Conservation (phyloP, 2,113 vertebrate species). For the Cottus gobio region DNA sequence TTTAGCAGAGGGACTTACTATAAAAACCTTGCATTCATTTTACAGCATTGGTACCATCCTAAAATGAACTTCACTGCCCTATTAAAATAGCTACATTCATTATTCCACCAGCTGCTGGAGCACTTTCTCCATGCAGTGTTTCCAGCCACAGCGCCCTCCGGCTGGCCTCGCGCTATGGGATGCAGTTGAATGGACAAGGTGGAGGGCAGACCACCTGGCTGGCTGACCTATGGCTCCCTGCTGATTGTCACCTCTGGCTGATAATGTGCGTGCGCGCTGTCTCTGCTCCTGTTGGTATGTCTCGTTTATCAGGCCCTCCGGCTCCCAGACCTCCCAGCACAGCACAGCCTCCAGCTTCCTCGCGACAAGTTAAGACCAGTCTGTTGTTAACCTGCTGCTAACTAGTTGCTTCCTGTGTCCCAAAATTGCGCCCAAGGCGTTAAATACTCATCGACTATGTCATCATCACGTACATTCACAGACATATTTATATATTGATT, state of each 20-base stretch:
- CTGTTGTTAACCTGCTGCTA: conserved; percentile 55
- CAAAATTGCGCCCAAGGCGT: neutral
- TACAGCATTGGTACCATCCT: conserved; percentile 35
- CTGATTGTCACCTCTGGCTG: conserved; percentile 72
- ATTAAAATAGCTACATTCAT: conserved; percentile 58
- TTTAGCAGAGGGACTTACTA: conserved; percentile 31
- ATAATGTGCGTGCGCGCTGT: conserved; percentile 45
- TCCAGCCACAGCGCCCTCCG: conserved; percentile 37
- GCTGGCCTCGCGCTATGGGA: conserved; percentile 11
- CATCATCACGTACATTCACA: neutral
- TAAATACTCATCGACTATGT: neutral
- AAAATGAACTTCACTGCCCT: conserved; percentile 36
- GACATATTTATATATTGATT: neutral
- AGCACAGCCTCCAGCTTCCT: conserved; percentile 41
- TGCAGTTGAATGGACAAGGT: conserved; percentile 53
- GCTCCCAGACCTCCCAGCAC: conserved; percentile 70
- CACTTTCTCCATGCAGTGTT: conserved; percentile 28
- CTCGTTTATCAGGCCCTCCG: conserved; percentile 62
- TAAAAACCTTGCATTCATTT: conserved; percentile 39
- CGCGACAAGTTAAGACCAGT: conserved; percentile 62
- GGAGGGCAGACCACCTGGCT: conserved; percentile 72
- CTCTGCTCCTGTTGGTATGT: conserved; percentile 58
- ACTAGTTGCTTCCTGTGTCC: conserved; percentile 52
- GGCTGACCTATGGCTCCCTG: conserved; percentile 63
- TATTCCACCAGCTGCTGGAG: conserved; percentile 53